Evolutionary conservation across 2,888 invertebrate species (phyloP).

Genomic region (Platycheirus rosarum): DNA sequence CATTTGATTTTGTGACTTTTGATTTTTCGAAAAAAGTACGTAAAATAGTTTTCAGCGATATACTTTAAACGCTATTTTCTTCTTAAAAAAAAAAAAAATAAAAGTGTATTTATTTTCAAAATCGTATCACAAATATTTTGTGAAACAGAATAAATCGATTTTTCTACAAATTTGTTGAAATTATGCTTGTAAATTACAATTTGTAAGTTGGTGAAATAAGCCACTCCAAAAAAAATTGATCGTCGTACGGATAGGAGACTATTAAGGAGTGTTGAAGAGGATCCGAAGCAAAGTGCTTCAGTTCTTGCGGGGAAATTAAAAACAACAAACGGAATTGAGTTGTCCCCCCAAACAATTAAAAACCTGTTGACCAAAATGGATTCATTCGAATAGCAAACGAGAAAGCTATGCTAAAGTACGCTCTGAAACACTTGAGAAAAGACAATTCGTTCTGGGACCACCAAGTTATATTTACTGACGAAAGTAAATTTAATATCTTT

Average conservation of each 20-base stretch:
- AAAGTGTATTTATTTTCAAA: too few species aligned
- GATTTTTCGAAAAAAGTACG: too few species aligned
- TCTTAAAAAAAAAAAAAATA: too few species aligned
- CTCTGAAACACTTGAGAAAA: not conserved
- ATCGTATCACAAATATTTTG: too few species aligned
- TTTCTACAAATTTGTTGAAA: conserved; percentile 13
- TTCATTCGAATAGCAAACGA: conserved; percentile 10
- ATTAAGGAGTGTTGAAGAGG: conserved; percentile 7
- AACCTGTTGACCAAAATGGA: not conserved
- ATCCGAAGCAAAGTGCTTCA: conserved; percentile 16
- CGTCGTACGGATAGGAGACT: conserved; percentile 14
- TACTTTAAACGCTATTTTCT: too few species aligned
- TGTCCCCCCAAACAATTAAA: too few species aligned
- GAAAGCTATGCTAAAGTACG: conserved; percentile 14
- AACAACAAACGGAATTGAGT: not conserved
- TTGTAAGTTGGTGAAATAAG: too few species aligned
- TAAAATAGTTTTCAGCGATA: too few species aligned
- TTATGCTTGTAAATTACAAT: not conserved
- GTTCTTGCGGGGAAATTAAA: conserved; percentile 3
- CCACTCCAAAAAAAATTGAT: conserved; percentile 22
- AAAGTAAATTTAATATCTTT: too few species aligned
- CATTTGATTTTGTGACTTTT: too few species aligned
- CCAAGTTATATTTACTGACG: too few species aligned
- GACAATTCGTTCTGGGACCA: too few species aligned
- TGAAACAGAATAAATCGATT: conserved; percentile 11